Evolutionary conservation across 2,797 vertebrate genomes (phyloP).

Genomic region (Natrix natrix): DNA sequence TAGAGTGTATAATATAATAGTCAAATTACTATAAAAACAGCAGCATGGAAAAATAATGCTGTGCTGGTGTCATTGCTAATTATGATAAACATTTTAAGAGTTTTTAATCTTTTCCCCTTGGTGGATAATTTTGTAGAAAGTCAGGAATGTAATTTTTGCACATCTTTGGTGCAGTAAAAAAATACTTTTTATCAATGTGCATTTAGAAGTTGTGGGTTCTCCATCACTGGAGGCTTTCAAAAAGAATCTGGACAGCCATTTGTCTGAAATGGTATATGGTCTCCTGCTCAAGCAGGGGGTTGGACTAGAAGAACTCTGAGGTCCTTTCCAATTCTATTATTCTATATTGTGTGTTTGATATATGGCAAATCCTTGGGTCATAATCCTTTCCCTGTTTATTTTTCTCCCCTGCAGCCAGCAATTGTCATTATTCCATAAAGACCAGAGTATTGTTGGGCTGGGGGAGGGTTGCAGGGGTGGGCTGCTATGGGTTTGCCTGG

Average conservation of each 20-base stretch:
- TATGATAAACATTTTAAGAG: not conserved
- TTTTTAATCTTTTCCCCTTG: not conserved
- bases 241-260: not conserved
- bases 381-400: not conserved
- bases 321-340: not conserved
- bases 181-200: not conserved
- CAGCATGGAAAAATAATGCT: not conserved
- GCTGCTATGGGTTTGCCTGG: too few relatives aligned
- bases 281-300: not conserved
- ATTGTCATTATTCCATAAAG: not conserved
- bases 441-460: not conserved
- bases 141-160: not conserved
- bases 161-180: not conserved
- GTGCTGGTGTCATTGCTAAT: not conserved
- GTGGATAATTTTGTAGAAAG: not conserved
- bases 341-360: not conserved
- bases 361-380: not conserved
- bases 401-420: not conserved
- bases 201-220: not conserved
- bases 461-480: not conserved
- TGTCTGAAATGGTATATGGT: not conserved
- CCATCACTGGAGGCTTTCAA: not conserved
- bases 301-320: not conserved
- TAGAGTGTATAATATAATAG: not conserved
- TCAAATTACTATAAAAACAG: not conserved